Percentiles rank a stretch among this genome's conserved stretches.
These are phyloP conservation scores for Coleophora deauratella DNA, from an alignment of 2,888 invertebrate species.

Conservation along the genomic window DNA sequence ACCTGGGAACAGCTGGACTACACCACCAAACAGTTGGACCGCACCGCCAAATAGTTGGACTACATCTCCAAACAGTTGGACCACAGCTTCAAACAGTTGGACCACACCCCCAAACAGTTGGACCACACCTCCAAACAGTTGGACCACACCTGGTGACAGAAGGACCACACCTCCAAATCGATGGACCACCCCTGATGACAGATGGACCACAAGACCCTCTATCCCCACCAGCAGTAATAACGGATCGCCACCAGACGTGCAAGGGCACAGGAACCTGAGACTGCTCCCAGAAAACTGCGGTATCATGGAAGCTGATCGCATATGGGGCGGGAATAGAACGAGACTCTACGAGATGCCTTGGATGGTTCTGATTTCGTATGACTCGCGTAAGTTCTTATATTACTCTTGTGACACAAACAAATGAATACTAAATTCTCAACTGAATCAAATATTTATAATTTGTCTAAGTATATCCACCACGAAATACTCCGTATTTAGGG, in stretches of 20 bases:
- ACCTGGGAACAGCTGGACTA: background rate
- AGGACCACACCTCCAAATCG: no score
- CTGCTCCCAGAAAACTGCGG: conserved; percentile 72
- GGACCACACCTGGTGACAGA: no score
- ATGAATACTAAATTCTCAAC: no score
- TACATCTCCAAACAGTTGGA: background rate
- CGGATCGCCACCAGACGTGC: conserved; percentile 26
- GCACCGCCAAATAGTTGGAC: background rate
- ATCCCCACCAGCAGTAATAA: conserved; percentile 10
- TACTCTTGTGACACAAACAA: background rate
- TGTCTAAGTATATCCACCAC: no score
- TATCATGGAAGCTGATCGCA: conserved; percentile 60
- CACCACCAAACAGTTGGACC: background rate
- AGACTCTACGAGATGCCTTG: conserved; percentile 80
- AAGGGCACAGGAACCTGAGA: conserved; percentile 34
- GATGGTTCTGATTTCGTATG: conserved; percentile 82
- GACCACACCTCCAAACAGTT: no score
- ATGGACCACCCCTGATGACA: no score
- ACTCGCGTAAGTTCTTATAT: conserved; percentile 34
- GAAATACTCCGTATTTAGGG: no score
- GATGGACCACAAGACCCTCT: background rate
- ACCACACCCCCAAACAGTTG: no score
- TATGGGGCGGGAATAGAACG: conserved; percentile 77
- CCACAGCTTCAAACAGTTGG: background rate
- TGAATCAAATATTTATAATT: no score